Evolutionary conservation across 2,797 vertebrate genomes (phyloP).

Genomic region (Eremophila alpestris): DNA sequence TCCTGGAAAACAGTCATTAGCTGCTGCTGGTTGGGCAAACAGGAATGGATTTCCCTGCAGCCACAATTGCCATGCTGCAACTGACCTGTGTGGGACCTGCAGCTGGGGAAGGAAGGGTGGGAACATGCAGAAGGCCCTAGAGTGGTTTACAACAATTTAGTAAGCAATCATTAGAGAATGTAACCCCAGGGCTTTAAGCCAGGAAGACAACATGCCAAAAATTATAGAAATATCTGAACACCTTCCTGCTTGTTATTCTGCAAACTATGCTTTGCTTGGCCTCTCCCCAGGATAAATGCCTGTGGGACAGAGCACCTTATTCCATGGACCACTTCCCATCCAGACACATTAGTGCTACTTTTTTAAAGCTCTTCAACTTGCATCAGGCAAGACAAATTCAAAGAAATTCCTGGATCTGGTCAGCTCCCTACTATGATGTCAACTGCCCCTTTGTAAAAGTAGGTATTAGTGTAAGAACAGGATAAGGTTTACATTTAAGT

Average conservation of each 20-base stretch:
- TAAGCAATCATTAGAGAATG: neutral
- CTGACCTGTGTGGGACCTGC: fast-evolving
- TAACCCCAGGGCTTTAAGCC: neutral
- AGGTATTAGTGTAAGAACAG: neutral
- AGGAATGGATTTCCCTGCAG: neutral
- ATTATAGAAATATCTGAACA: neutral
- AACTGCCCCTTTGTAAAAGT: neutral
- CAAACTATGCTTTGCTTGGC: neutral
- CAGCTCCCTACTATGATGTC: neutral
- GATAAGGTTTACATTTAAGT: neutral
- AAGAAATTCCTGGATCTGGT: neutral
- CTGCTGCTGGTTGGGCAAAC: neutral
- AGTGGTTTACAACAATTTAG: fast-evolving
- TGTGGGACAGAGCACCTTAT: neutral
- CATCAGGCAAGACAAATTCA: neutral
- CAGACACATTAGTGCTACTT: too few relatives aligned
- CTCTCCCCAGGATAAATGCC: neutral
- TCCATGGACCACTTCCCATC: neutral
- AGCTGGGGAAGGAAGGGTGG: neutral
- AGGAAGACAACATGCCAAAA: neutral
- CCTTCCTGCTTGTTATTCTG: neutral
- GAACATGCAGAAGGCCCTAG: neutral
- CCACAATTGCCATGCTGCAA: neutral
- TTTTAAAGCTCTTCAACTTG: neutral
- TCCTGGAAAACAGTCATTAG: neutral